Base-by-base conservation (phyloP, 2,888 invertebrate genomes). In the Thecocarcelia acutangulata region DNA sequence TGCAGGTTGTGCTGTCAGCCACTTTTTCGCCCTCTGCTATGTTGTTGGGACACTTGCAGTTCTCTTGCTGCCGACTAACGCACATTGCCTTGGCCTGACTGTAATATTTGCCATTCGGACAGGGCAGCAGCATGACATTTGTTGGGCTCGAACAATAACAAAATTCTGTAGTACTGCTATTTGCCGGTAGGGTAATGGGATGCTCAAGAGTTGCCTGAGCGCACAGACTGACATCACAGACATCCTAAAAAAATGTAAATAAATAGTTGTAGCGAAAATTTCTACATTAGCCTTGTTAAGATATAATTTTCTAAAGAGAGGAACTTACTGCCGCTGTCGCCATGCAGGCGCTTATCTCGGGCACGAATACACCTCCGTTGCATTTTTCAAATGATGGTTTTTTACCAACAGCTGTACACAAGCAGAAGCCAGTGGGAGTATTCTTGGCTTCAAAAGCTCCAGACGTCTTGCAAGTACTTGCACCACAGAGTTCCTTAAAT, bases 91-190 rank as follows among this genome's bases (percentile, higher is more conserved):
- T 1, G 0, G 0, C 4, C 0, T 42, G 33, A 59, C 84, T 69
- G 61, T 79, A 87, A 19, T 80, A 70, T 12, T 73, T 79, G 2
- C 81, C 84, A 5, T 17, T 50, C 2, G 81, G 81, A 28, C 87
- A 87, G 12, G 40, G 19, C 12, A 84, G 24, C 40, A 82, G 28
- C 56, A 77, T 72, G 24, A 15, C 77, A 50, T 33, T 84, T 72
- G 19, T 50, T 4, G 56, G 84, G 69, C 63, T 69, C 6, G 84
- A 77, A 11, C 89, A 88, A 58, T 85, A 86, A 58, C 89, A 89
- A 72, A 87, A 89, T 1, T 33, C 24, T 17, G 33, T 11, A 12
- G 11, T 52, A 28, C 85, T 84, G 0, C 52, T 50, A 5, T 82
- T 69, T 17, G 79, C 69, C 3, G 78, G 78, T 46, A 74, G 64